These are phyloP conservation scores for Neodiprion lecontei DNA, from an alignment of 1,140 invertebrate species.

Conservation along the genomic window DNA sequence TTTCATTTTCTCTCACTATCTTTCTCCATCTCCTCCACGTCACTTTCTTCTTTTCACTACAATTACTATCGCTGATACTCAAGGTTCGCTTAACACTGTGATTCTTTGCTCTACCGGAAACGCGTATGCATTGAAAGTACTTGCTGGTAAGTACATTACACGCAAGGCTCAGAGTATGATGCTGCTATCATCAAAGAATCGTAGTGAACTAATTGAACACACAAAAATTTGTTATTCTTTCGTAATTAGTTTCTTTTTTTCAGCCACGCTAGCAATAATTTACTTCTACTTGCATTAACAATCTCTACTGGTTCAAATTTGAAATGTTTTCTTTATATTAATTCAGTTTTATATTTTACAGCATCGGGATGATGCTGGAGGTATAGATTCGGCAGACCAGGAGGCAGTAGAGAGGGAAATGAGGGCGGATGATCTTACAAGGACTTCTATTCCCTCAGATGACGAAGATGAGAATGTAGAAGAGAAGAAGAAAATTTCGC, in stretches of 20 bases:
- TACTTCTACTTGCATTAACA: neutral
- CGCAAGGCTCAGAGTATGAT: no score
- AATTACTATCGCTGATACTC: neutral
- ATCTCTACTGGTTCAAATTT: neutral
- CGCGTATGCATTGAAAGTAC: no score
- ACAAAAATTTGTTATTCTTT: no score
- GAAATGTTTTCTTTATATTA: conserved; percentile 29
- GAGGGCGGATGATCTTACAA: conserved; percentile 29
- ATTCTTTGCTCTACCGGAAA: no score
- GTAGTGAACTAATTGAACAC: no score
- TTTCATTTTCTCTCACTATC: neutral
- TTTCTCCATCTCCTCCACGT: neutral
- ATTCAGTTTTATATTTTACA: conserved; percentile 22
- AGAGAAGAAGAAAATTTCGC: conserved; percentile 42
- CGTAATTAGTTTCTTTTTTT: neutral
- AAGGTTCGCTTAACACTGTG: neutral
- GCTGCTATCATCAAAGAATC: no score
- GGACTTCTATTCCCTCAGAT: conserved; percentile 33
- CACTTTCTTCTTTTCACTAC: neutral
- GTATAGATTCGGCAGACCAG: conserved; percentile 40
- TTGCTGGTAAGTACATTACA: no score
- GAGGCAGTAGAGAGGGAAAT: conserved; percentile 40
- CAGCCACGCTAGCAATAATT: conserved; percentile 8
- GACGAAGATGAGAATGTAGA: conserved; percentile 40
- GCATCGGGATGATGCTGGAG: conserved; percentile 37